Percentiles rank a stretch among this genome's conserved stretches.
Conservation (phyloP, 2,113 vertebrate species). For the Pristiophorus japonicus region DNA sequence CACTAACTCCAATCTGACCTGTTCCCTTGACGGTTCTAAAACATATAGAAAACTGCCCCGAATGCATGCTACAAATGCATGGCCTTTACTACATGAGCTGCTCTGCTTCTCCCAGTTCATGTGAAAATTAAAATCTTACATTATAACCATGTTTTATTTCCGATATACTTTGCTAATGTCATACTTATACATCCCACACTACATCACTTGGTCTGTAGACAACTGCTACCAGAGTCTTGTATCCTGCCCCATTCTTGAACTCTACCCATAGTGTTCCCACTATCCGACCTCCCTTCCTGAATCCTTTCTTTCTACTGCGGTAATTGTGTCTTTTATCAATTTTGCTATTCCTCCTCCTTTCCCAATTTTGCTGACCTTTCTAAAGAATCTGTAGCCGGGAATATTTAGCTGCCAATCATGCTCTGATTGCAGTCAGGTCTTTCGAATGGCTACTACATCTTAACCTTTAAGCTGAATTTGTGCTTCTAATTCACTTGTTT, state of each 20-base stretch:
- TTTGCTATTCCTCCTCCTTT: background rate
- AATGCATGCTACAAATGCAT: too few species aligned
- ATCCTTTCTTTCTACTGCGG: background rate
- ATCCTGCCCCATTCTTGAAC: background rate
- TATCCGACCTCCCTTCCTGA: background rate
- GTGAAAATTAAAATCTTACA: too few species aligned
- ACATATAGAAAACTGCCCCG: too few species aligned
- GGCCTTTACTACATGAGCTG: background rate
- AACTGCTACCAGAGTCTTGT: background rate
- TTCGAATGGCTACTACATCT: background rate
- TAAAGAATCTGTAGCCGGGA: background rate
- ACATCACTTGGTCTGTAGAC: background rate
- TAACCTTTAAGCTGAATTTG: background rate
- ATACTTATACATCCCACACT: background rate
- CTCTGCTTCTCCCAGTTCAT: background rate
- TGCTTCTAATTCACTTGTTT: background rate
- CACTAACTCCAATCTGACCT: background rate
- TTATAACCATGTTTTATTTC: too few species aligned
- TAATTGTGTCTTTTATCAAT: background rate
- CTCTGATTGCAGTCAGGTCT: background rate
- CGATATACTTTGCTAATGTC: background rate
- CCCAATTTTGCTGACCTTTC: background rate
- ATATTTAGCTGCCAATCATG: background rate
- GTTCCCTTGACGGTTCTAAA: background rate
- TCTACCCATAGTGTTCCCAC: background rate